Percentiles rank a stretch among this genome's conserved stretches.
Evolutionary conservation across 2,113 vertebrate genomes (phyloP).

Genomic region (Gadus chalcogrammus): DNA sequence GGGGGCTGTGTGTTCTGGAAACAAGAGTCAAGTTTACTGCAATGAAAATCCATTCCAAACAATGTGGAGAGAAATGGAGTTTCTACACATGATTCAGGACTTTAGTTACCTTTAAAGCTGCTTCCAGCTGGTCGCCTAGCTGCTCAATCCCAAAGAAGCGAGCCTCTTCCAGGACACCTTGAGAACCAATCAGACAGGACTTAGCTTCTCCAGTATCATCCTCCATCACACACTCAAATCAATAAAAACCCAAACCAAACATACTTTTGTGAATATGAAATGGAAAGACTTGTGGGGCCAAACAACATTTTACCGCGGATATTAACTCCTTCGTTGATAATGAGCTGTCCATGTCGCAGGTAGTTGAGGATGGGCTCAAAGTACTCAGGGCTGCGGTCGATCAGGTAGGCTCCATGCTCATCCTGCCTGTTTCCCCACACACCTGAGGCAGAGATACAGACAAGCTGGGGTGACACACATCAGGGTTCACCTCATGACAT

Average conservation of each 20-base stretch:
- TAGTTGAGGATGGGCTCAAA: slow-evolving; percentile 98
- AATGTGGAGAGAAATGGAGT: neutral
- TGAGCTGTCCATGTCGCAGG: slow-evolving; percentile 93
- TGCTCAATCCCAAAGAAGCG: slow-evolving; percentile 96
- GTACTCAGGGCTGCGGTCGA: slow-evolving; percentile 96
- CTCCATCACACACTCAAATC: neutral
- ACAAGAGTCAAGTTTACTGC: neutral
- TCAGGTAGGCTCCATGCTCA: slow-evolving; percentile 88
- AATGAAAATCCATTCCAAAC: neutral
- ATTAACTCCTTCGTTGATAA: slow-evolving; percentile 96
- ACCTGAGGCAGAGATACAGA: slow-evolving; percentile 65
- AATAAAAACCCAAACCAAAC: neutral
- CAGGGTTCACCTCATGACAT: neutral
- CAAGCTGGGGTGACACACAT: neutral
- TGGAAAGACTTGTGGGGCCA: neutral
- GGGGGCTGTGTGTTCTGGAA: slow-evolving; percentile 87
- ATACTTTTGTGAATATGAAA: neutral
- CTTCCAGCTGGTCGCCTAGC: slow-evolving; percentile 90
- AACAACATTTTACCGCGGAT: slow-evolving; percentile 75
- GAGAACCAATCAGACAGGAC: neutral
- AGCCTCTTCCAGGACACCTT: slow-evolving; percentile 94
- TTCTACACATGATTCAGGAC: neutral
- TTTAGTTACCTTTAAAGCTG: slow-evolving; percentile 84
- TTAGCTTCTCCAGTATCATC: neutral
- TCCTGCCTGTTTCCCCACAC: slow-evolving; percentile 97